These are phyloP conservation scores for Galaxias olidus DNA, from an alignment of 2,797 vertebrate species.

Conservation along the genomic window DNA sequence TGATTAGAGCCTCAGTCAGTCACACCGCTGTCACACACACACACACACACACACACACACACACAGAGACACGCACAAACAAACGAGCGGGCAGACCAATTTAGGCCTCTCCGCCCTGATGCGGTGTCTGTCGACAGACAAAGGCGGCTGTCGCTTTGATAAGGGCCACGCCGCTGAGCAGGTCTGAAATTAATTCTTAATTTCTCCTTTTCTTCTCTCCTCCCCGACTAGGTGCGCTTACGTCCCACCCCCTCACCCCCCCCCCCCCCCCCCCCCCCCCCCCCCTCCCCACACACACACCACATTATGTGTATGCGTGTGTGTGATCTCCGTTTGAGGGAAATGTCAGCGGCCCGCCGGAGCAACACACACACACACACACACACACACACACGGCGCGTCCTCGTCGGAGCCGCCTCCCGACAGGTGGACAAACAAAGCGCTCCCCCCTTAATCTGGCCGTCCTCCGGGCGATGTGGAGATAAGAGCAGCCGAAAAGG, in stretches of 20 bases:
- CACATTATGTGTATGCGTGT: neutral
- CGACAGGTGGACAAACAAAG: no score
- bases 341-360: slow-evolving; percentile 81
- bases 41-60: no score
- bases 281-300: no score
- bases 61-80: slow-evolving; percentile 44
- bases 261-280: no score
- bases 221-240: slow-evolving; percentile 36
- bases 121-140: slow-evolving; percentile 71
- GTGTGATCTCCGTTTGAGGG: slow-evolving; percentile 62
- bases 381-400: neutral
- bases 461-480: no score
- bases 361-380: slow-evolving; percentile 35
- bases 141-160: slow-evolving; percentile 77
- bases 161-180: slow-evolving; percentile 70
- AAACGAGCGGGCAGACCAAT: slow-evolving; percentile 72
- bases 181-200: slow-evolving; percentile 81
- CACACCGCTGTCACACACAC: neutral
- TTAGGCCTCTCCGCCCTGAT: slow-evolving; percentile 69
- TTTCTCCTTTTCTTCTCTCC: slow-evolving; percentile 58
- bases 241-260: no score
- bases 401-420: no score
- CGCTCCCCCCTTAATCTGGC: no score
- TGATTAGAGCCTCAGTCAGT: slow-evolving; percentile 59
- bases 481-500: no score